A percentile compares a stretch with the other conserved stretches of the same genome.
These are phyloP conservation scores for Eurystomus glaucurus DNA, from an alignment of 2,797 vertebrate genomes.

Conservation along the genomic window DNA sequence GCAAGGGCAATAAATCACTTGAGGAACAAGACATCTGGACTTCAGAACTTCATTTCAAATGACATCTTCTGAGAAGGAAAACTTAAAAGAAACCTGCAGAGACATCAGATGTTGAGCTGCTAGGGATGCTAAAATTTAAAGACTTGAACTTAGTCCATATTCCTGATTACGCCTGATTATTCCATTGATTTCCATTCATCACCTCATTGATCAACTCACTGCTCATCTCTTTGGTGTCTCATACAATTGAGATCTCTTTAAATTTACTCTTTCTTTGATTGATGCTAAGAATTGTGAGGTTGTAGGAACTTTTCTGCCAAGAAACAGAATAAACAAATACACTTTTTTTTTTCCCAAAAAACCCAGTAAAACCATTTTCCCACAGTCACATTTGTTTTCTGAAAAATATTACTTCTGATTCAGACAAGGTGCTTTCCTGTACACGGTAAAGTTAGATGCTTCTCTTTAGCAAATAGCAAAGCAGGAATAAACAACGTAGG, in stretches of 20 bases:
- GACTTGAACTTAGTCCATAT: neutral
- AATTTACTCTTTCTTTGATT: neutral
- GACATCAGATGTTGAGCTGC: neutral
- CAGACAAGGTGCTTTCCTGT: neutral
- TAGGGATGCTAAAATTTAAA: neutral
- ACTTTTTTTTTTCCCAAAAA: accelerated
- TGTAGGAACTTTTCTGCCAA: neutral
- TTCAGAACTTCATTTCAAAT: neutral
- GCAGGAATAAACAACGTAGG: neutral
- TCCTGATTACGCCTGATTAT: neutral
- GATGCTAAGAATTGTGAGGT: neutral
- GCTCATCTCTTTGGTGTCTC: neutral
- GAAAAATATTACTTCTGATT: neutral
- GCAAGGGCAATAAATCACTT: neutral
- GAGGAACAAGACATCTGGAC: neutral
- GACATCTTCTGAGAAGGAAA: neutral
- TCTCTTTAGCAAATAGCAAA: neutral
- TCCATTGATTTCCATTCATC: neutral
- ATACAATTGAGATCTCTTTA: neutral
- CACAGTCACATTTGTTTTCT: neutral
- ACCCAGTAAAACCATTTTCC: neutral
- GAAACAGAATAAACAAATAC: neutral
- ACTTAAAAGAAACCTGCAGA: neutral
- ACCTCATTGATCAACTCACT: neutral
- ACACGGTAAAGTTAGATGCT: neutral